phyloP scores from a whole-genome alignment of 1,140 invertebrate species.

The Luehdorfia chinensis region DNA sequence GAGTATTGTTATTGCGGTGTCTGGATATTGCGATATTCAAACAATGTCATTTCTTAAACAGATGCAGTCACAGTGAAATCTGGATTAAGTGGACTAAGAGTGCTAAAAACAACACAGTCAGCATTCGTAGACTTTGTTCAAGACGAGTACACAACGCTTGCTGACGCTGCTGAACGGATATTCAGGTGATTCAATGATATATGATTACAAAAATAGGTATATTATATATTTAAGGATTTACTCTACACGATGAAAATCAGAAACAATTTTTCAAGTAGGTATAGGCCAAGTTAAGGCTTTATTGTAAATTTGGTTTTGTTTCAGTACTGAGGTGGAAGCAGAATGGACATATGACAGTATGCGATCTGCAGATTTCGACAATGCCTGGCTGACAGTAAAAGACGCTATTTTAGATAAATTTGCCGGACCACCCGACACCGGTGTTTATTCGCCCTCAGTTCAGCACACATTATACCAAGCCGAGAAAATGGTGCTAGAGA shows the following conservation, averaged over 20 bases:
- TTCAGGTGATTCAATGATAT: constrained; percentile 73
- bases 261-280: too few relatives aligned
- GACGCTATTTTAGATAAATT: constrained; percentile 85
- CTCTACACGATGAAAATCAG: too few relatives aligned
- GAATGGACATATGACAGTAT: constrained; percentile 83
- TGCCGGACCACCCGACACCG: constrained; percentile 82
- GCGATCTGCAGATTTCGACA: constrained; percentile 81
- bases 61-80: constrained; percentile 79
- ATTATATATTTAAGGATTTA: neutral
- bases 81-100: constrained; percentile 81
- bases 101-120: constrained; percentile 87
- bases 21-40: too few relatives aligned
- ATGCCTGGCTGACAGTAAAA: constrained; percentile 81
- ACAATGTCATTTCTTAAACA: too few relatives aligned
- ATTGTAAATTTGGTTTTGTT: too few relatives aligned
- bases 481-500: constrained; percentile 81
- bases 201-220: too few relatives aligned
- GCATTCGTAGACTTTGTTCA: constrained; percentile 86
- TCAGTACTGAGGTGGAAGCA: constrained; percentile 84
- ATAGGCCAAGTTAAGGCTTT: too few relatives aligned
- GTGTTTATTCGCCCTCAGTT: constrained; percentile 85
- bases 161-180: constrained; percentile 85
- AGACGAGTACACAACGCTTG: constrained; percentile 85
- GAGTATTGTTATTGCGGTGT: too few relatives aligned
- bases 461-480: constrained; percentile 86